Conservation (phyloP, 2,888 invertebrate genomes). For the Euzetes globulus region DNA sequence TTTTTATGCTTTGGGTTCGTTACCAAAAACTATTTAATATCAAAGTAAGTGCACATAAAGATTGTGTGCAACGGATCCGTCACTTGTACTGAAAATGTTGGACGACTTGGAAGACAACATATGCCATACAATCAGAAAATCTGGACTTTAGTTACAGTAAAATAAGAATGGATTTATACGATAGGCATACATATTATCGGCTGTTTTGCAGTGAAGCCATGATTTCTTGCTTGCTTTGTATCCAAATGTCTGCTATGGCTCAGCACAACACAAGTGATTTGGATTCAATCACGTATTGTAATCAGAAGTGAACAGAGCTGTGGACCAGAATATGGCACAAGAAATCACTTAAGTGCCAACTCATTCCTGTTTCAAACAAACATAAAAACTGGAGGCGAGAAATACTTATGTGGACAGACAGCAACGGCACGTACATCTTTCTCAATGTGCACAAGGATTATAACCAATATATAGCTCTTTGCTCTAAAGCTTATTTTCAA, state of each 20-base stretch:
- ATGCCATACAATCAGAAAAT: neutral
- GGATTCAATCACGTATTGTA: neutral
- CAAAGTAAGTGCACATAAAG: too few species aligned
- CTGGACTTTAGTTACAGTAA: neutral
- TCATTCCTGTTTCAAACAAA: neutral
- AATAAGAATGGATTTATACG: neutral
- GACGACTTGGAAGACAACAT: neutral
- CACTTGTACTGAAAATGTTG: too few species aligned
- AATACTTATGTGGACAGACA: slow-evolving; percentile 2
- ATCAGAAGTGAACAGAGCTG: neutral
- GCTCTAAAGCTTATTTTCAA: neutral
- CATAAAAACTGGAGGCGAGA: neutral
- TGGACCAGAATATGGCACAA: neutral
- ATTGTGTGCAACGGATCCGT: too few species aligned
- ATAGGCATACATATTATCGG: neutral
- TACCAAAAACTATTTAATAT: too few species aligned
- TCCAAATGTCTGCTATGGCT: neutral
- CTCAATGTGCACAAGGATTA: neutral
- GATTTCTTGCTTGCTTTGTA: neutral
- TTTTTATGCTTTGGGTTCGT: too few species aligned
- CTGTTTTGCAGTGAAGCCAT: neutral
- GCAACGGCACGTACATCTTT: neutral
- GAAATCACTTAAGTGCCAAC: neutral
- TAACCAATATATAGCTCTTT: neutral
- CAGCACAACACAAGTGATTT: neutral